Evolutionary conservation across 2,113 vertebrate species (phyloP).

Genomic region (Chiloscyllium plagiosum): DNA sequence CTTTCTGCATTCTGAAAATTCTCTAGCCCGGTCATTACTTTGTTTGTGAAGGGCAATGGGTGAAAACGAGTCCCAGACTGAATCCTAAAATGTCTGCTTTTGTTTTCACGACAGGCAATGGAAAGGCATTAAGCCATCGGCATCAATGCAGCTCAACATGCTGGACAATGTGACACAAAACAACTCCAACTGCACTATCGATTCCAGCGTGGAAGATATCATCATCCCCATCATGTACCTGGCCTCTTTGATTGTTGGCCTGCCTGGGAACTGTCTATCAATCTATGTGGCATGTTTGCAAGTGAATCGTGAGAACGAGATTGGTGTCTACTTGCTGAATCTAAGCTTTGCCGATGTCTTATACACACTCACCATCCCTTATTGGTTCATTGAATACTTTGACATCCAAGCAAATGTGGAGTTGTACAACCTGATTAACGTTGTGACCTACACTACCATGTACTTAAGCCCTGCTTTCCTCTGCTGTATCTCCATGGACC

Average conservation of each 20-base stretch:
- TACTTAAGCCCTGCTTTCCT: slow-evolving; percentile 74
- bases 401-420: slow-evolving; percentile 50
- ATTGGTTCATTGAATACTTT: slow-evolving; percentile 72
- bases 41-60: background rate
- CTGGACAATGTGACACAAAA: background rate
- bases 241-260: slow-evolving; percentile 42
- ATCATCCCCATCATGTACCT: background rate
- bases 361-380: slow-evolving; percentile 60
- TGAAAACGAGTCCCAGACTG: background rate
- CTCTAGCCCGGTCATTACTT: background rate
- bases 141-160: background rate
- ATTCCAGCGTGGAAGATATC: background rate
- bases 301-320: slow-evolving; percentile 68
- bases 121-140: background rate
- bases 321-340: slow-evolving; percentile 77
- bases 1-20: background rate
- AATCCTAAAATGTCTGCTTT: background rate
- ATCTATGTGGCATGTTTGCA: slow-evolving; percentile 70
- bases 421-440: slow-evolving; percentile 54
- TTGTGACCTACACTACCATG: slow-evolving; percentile 68
- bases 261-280: slow-evolving; percentile 68
- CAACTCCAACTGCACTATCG: background rate
- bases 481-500: slow-evolving; percentile 73
- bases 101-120: background rate
- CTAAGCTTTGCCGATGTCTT: slow-evolving; percentile 73